Base-by-base conservation (phyloP, 2,113 vertebrate genomes). In the Indri indri region DNA sequence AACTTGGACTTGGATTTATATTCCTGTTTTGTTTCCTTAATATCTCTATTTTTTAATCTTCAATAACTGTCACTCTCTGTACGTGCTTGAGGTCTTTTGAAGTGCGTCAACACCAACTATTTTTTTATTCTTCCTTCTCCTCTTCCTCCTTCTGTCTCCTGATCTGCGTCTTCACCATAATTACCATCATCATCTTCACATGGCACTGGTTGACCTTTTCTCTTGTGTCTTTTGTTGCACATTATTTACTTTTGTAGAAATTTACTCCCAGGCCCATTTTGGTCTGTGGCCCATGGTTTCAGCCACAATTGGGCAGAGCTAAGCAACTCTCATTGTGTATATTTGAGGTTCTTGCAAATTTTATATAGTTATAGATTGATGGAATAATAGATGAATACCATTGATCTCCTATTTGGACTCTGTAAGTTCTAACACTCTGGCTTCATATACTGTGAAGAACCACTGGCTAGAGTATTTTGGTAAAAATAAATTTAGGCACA, bases 181-280 rank as follows among this genome's bases (percentile, higher is more conserved):
- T 30, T 8, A 54, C 11, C 12, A 27, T 30, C 30, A 4, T 32
- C 20, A 47, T 50, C 37, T 27, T 40, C 40, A 85, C 59, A 47
- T 1, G 40, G 25, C 8, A 5, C 25, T 63, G 61, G 17, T 3
- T 57, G 11, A n/a, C 2, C 13, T 79, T 59, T 79, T 57, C 23
- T 30, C 34, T 83, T 87, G 12, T 40, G 82, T 61, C 5, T 63
- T 87, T 96, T 57, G 12, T 96, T 57, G 16, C 32, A 17, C 17
- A 37, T 90, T 87, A 80, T 57, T 95, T 66, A 16, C 14, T 90
- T 66, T 88, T 70, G 42, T 68, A 52, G 34, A 92, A 96, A 63
- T 82, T 34, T 47, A 83, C 65, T 70, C 8, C 7, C 37, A 87
- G 6, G 74, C 61, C 22, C 8, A 50, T 90, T 88, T 79, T 86